These are phyloP conservation scores for Aleadryas rufinucha DNA, from an alignment of 2,113 vertebrate species.

Conservation along the genomic window DNA sequence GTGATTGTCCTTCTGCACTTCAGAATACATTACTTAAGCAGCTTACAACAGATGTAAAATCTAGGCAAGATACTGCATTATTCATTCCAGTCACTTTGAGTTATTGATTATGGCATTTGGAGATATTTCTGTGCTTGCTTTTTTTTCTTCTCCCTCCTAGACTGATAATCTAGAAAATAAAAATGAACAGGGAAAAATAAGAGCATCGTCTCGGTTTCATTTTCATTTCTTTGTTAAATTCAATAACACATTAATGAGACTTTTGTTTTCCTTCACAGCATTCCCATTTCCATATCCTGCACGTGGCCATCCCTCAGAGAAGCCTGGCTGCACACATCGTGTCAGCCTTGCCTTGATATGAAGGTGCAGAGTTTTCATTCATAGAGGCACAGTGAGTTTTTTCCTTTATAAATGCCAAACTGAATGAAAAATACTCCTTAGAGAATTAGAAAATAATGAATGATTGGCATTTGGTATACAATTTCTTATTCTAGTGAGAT, in stretches of 20 bases:
- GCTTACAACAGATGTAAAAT: background rate
- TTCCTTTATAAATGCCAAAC: slow-evolving; percentile 21
- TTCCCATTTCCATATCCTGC: background rate
- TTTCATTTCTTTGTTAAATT: background rate
- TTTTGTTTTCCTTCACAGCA: slow-evolving; percentile 8
- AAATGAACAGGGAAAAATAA: background rate
- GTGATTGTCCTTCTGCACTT: background rate
- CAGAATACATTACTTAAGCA: background rate
- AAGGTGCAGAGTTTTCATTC: slow-evolving; percentile 23
- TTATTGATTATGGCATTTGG: slow-evolving; percentile 34
- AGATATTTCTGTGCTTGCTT: background rate
- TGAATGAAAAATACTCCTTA: slow-evolving; percentile 39
- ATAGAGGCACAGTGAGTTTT: background rate
- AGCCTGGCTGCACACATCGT: background rate
- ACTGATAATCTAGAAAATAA: slow-evolving; percentile 12
- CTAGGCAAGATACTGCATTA: background rate
- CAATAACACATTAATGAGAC: background rate
- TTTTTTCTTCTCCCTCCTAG: background rate
- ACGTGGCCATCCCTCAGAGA: background rate
- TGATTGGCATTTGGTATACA: slow-evolving; percentile 63
- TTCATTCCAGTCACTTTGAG: slow-evolving; percentile 11
- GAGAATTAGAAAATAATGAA: slow-evolving; percentile 57
- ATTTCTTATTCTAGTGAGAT: slow-evolving; percentile 70
- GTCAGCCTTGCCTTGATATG: background rate
- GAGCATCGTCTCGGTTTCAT: background rate